Evolutionary conservation across 2,888 invertebrate species (phyloP).

Genomic region (Eulithis prunata): DNA sequence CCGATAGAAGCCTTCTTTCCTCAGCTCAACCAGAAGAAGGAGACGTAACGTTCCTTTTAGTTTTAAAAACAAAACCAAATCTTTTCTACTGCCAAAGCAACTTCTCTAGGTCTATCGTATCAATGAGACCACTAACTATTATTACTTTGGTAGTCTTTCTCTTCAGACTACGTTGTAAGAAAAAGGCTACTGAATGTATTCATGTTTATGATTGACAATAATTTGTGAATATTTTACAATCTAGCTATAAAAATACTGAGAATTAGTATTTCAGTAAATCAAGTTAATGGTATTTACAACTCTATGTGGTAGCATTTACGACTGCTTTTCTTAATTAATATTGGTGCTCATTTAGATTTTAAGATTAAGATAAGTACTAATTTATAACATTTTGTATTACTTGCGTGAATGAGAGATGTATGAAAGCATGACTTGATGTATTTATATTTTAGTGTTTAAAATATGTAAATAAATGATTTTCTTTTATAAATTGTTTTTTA

Average conservation of each 20-base stretch:
- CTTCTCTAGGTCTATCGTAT: slow-evolving; percentile 35
- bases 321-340: slow-evolving; percentile 38
- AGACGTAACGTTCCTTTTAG: slow-evolving; percentile 68
- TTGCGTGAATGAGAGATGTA: slow-evolving; percentile 37
- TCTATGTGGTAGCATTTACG: slow-evolving; percentile 18
- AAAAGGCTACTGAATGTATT: background rate
- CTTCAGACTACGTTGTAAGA: too few relatives aligned
- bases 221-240: too few relatives aligned
- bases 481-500: slow-evolving; percentile 47
- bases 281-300: slow-evolving; percentile 5
- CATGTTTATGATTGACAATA: background rate
- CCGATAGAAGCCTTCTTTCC: slow-evolving; percentile 93
- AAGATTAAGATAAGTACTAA: slow-evolving; percentile 45
- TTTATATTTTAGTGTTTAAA: slow-evolving; percentile 70
- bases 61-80: slow-evolving; percentile 69
- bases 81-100: slow-evolving; percentile 77
- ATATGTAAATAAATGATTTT: slow-evolving; percentile 78
- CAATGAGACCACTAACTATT: slow-evolving; percentile 26
- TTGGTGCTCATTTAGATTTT: slow-evolving; percentile 63
- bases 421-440: slow-evolving; percentile 51
- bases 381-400: slow-evolving; percentile 41
- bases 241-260: too few relatives aligned
- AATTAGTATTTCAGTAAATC: background rate
- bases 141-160: background rate
- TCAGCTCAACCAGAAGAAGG: slow-evolving; percentile 86